Evolutionary conservation across 2,888 invertebrate genomes (phyloP).

Genomic region (Pterobdella sp.): DNA sequence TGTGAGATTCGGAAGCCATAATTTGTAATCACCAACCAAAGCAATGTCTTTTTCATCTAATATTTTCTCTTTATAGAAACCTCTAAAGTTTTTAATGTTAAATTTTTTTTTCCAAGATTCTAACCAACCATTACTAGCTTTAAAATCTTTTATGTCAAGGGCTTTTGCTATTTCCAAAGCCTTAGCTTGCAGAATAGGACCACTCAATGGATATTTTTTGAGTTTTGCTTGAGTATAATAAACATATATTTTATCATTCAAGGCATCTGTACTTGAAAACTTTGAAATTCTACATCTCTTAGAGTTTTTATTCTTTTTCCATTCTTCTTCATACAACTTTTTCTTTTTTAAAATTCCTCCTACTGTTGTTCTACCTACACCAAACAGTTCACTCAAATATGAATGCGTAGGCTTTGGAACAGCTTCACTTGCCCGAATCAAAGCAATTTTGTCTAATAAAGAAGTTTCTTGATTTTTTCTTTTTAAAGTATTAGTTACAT

Average conservation of each 20-base stretch:
- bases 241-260: not conserved
- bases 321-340: slow-evolving; percentile 15
- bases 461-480: not conserved
- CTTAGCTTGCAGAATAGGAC: not conserved
- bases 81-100: not conserved
- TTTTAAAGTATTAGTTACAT: not conserved
- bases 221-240: slow-evolving; percentile 3
- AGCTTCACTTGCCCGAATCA: not conserved
- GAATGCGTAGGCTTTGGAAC: slow-evolving; percentile 3
- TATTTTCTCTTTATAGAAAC: not conserved
- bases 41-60: not conserved
- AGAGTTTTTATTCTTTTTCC: not conserved
- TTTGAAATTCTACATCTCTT: slow-evolving; percentile 4
- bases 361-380: not conserved
- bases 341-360: slow-evolving; percentile 5
- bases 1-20: not conserved
- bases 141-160: not conserved
- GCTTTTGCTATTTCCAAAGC: not conserved
- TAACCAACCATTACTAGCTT: slow-evolving; percentile 5
- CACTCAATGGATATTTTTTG: not conserved
- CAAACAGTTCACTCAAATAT: not conserved
- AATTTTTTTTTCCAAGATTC: not conserved
- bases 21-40: not conserved
- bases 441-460: not conserved
- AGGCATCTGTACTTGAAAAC: not conserved